phyloP scores from a whole-genome alignment of 2,888 invertebrate genomes.

The Xestoiulus laeticollis region DNA sequence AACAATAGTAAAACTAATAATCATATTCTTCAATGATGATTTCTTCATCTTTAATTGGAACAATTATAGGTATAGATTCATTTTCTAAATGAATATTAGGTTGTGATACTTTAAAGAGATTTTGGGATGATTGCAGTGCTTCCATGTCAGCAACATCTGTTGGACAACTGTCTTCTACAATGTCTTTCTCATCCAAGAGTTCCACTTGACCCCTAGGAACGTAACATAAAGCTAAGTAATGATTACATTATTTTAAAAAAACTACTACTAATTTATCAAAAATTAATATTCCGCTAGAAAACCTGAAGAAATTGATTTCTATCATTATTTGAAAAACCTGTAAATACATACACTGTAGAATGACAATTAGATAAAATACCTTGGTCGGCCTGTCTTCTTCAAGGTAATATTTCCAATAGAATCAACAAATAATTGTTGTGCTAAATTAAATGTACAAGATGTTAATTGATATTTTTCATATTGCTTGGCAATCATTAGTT shows the following conservation, averaged over 20 bases:
- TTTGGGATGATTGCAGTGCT: background rate
- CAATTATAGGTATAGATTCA: background rate
- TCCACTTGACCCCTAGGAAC: constrained; percentile 13
- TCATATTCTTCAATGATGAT: constrained; percentile 14
- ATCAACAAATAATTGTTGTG: constrained; percentile 12
- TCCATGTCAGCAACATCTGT: background rate
- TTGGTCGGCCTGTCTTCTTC: background rate
- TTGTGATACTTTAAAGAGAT: background rate
- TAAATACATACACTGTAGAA: too few relatives aligned
- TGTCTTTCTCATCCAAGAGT: background rate
- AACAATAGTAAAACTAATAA: background rate
- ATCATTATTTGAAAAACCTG: background rate
- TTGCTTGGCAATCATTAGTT: background rate
- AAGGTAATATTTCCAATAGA: background rate
- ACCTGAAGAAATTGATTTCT: background rate
- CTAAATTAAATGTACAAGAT: background rate
- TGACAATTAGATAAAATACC: background rate
- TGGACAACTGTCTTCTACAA: background rate
- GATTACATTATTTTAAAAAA: background rate
- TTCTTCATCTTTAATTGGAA: constrained; percentile 10
- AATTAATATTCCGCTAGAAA: background rate
- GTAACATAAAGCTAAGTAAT: background rate
- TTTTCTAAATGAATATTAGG: background rate
- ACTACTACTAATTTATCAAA: background rate
- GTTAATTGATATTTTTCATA: background rate